These are phyloP conservation scores for Himalopsyche phryganea DNA, from an alignment of 1,140 invertebrate species.

Conservation along the genomic window DNA sequence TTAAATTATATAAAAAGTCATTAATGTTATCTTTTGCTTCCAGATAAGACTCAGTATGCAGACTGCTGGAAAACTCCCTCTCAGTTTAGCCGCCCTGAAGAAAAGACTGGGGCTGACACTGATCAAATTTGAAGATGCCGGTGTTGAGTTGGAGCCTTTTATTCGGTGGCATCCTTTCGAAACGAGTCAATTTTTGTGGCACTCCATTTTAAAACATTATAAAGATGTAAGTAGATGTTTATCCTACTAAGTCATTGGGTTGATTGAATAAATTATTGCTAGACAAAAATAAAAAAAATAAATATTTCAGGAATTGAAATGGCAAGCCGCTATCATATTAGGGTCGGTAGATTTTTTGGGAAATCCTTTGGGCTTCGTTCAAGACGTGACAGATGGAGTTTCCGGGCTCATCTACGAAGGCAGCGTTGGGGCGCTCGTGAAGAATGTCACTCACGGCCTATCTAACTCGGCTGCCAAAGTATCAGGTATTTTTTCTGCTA, in stretches of 20 bases:
- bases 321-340: conserved; percentile 92
- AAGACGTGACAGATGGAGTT: conserved; percentile 93
- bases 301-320: conserved; percentile 78
- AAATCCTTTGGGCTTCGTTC: conserved; percentile 92
- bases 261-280: too few species aligned
- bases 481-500: conserved; percentile 45
- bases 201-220: conserved; percentile 76
- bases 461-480: conserved; percentile 97
- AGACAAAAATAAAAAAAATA: too few species aligned
- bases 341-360: conserved; percentile 97
- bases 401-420: conserved; percentile 89
- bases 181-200: conserved; percentile 74
- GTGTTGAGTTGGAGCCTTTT: conserved; percentile 87
- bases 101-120: conserved; percentile 81
- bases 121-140: conserved; percentile 95
- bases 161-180: conserved; percentile 84
- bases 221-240: conserved; percentile 58
- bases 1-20: too few species aligned
- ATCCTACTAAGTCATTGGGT: neutral
- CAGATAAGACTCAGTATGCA: conserved; percentile 78
- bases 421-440: conserved; percentile 82
- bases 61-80: conserved; percentile 72
- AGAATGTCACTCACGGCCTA: conserved; percentile 95
- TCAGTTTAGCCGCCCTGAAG: conserved; percentile 77
- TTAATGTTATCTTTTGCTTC: conserved; percentile 33